phyloP scores from a whole-genome alignment of 2,888 invertebrate genomes.

The Nephrotoma flavescens region DNA sequence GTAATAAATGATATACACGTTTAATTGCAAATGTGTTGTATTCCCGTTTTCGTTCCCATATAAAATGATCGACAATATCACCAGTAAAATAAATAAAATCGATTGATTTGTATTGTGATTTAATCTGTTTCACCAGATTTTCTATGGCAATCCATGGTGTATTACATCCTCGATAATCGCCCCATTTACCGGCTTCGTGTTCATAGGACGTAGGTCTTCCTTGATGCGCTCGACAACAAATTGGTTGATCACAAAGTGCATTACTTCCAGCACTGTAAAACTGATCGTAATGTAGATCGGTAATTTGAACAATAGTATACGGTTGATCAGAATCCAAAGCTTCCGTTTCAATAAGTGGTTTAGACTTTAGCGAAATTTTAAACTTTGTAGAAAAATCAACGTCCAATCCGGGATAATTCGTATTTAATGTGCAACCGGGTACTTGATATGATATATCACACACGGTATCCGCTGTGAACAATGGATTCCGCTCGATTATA shows the following conservation, averaged over 20 bases:
- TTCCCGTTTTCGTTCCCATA: constrained; percentile 67
- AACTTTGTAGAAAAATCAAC: neutral
- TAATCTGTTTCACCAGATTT: constrained; percentile 43
- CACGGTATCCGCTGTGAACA: constrained; percentile 35
- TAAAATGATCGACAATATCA: constrained; percentile 70
- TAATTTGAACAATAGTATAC: constrained; percentile 32
- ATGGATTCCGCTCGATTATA: constrained; percentile 40
- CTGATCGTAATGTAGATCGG: constrained; percentile 62
- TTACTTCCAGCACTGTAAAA: constrained; percentile 50
- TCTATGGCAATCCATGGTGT: constrained; percentile 52
- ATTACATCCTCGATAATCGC: constrained; percentile 66
- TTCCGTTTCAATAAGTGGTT: neutral
- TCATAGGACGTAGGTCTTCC: constrained; percentile 9
- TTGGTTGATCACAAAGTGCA: constrained; percentile 56
- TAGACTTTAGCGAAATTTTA: neutral
- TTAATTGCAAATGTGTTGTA: constrained; percentile 44
- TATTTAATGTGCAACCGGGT: constrained; percentile 18
- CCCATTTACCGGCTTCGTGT: constrained; percentile 59
- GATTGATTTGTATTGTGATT: constrained; percentile 25
- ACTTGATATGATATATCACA: constrained; percentile 24
- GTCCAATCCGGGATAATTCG: constrained; percentile 18
- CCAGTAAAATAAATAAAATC: constrained; percentile 70
- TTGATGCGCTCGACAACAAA: constrained; percentile 48
- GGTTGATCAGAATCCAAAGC: constrained; percentile 9
- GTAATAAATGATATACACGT: constrained; percentile 37